phyloP scores from a whole-genome alignment of 2,888 invertebrate species.

The Glaucopsyche alexis region DNA sequence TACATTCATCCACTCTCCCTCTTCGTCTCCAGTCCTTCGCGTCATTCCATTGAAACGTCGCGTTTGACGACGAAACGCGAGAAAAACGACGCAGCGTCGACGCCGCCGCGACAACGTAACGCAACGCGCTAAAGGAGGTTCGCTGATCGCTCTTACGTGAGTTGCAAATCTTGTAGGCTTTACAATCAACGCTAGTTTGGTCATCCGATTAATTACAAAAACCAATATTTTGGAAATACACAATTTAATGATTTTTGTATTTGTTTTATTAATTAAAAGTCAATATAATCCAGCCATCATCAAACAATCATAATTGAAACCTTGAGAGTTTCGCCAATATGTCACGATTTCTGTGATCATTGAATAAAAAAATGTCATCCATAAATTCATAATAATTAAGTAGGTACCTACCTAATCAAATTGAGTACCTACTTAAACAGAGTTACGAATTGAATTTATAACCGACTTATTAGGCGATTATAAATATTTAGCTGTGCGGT shows the following conservation, averaged over 20 bases:
- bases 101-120: neutral
- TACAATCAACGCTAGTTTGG: neutral
- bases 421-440: no score
- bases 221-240: conserved; percentile 38
- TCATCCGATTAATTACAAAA: conserved; percentile 33
- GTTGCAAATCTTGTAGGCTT: neutral
- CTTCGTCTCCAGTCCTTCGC: no score
- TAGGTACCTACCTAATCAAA: no score
- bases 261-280: conserved; percentile 37
- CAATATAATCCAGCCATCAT: conserved; percentile 31
- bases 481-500: no score
- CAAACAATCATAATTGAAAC: conserved; percentile 25
- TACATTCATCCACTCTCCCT: no score
- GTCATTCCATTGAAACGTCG: no score
- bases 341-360: conserved; percentile 21
- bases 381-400: neutral
- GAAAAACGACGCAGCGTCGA: no score
- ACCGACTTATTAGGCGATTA: no score
- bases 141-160: no score
- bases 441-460: no score
- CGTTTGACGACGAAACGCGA: no score
- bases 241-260: conserved; percentile 32
- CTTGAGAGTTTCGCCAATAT: conserved; percentile 10
- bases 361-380: neutral
- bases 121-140: neutral